Percentiles rank a stretch among this genome's conserved stretches.
These are phyloP conservation scores for Scaptodrosophila latifasciaeformis DNA, from an alignment of 2,888 invertebrate species.

Conservation along the genomic window DNA sequence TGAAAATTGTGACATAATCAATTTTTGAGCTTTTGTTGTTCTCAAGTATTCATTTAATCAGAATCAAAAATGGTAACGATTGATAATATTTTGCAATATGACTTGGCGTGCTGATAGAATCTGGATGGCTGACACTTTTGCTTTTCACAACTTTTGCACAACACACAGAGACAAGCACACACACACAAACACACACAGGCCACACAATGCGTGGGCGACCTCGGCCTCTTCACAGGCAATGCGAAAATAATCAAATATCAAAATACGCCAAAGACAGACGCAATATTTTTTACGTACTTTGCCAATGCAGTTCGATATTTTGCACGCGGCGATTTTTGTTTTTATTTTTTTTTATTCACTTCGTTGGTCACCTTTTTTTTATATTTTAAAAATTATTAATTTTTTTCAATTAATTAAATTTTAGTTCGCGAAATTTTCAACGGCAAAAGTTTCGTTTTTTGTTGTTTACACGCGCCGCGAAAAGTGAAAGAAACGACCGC, in stretches of 20 bases:
- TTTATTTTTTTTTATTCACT: conserved; percentile 3
- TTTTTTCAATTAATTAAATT: background rate
- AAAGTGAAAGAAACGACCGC: no score
- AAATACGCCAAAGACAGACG: no score
- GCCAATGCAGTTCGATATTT: conserved; percentile 15
- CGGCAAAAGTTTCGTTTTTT: background rate
- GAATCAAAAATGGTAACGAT: no score
- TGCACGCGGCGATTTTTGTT: conserved; percentile 1
- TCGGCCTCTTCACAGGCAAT: no score
- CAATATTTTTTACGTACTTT: conserved; percentile 2
- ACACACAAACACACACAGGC: conserved; percentile 23
- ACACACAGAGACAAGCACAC: conserved; percentile 23
- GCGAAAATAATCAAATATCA: no score
- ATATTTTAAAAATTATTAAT: conserved; percentile 1
- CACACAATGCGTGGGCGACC: conserved; percentile 17
- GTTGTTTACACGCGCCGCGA: background rate
- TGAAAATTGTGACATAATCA: no score
- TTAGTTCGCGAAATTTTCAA: no score
- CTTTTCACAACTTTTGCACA: conserved; percentile 44
- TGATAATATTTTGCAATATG: no score
- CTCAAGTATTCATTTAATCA: no score
- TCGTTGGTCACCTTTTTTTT: background rate
- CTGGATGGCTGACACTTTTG: conserved; percentile 1
- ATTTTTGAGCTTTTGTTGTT: no score
- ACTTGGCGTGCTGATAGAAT: no score